Evolutionary conservation across 2,113 vertebrate genomes (phyloP).

Genomic region (Telmatochromis sp.): DNA sequence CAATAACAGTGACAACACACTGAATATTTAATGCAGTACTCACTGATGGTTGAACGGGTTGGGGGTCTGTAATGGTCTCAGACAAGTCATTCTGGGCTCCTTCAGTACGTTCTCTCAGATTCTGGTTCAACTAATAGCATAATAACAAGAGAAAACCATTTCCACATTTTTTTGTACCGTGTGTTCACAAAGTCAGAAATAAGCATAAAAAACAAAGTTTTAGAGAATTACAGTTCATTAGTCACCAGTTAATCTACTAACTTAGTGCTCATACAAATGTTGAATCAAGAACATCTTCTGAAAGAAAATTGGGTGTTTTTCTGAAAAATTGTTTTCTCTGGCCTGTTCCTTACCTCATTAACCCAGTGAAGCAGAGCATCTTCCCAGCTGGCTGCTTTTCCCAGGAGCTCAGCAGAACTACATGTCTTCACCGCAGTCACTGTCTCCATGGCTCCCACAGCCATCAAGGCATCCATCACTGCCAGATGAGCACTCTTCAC

Average conservation of each 20-base stretch:
- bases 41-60: conserved; percentile 75
- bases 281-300: background rate
- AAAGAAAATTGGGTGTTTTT: background rate
- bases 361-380: conserved; percentile 82
- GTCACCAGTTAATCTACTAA: background rate
- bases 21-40: conserved; percentile 31
- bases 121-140: conserved; percentile 74
- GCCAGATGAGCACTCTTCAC: conserved; percentile 81
- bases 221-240: background rate
- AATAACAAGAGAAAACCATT: background rate
- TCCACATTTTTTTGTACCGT: background rate
- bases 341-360: conserved; percentile 70
- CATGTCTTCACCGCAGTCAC: conserved; percentile 64
- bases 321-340: background rate
- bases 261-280: background rate
- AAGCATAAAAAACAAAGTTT: background rate
- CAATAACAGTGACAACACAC: background rate
- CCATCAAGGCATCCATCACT: conserved; percentile 84
- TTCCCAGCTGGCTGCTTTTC: conserved; percentile 68
- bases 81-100: conserved; percentile 65
- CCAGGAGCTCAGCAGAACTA: conserved; percentile 52
- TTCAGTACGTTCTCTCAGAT: conserved; percentile 72
- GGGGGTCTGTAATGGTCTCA: conserved; percentile 58
- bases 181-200: background rate
- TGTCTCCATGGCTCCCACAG: conserved; percentile 77